These are phyloP conservation scores for Oreotrochilus melanogaster DNA, from an alignment of 2,113 vertebrate species.

Conservation along the genomic window DNA sequence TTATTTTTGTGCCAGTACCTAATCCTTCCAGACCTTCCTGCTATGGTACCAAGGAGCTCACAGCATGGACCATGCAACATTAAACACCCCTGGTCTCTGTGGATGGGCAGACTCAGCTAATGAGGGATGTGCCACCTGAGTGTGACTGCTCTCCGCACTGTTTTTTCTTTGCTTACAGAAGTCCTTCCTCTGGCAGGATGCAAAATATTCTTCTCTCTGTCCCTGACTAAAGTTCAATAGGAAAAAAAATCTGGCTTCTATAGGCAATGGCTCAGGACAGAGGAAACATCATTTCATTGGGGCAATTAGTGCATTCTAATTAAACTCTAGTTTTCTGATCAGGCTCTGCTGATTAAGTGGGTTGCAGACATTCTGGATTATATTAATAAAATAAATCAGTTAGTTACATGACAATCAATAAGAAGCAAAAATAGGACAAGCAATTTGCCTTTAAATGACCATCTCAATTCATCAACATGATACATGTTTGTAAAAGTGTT, in stretches of 20 bases:
- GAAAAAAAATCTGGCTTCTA: not conserved
- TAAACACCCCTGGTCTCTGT: not conserved
- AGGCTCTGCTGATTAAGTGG: conserved; percentile 57
- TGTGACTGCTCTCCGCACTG: not conserved
- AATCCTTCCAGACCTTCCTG: not conserved
- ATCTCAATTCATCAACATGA: conserved; percentile 63
- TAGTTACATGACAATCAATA: conserved; percentile 72
- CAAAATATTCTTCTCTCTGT: conserved; percentile 28
- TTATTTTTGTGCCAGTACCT: not conserved
- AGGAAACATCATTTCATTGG: conserved; percentile 52
- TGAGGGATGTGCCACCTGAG: not conserved
- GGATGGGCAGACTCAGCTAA: not conserved
- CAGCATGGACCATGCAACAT: not conserved
- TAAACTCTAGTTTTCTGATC: conserved; percentile 52
- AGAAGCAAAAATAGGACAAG: conserved; percentile 62
- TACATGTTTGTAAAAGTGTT: conserved; percentile 36
- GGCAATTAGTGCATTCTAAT: conserved; percentile 63
- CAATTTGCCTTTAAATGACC: conserved; percentile 66
- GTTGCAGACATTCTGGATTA: conserved; percentile 44
- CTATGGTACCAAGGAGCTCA: not conserved
- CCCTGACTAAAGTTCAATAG: conserved; percentile 11
- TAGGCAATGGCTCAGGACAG: conserved; percentile 27
- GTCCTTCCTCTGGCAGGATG: not conserved
- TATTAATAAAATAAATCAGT: conserved; percentile 51
- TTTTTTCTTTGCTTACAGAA: not conserved